phyloP scores from a whole-genome alignment of 2,888 invertebrate genomes.

The Ariolimax columbianus region DNA sequence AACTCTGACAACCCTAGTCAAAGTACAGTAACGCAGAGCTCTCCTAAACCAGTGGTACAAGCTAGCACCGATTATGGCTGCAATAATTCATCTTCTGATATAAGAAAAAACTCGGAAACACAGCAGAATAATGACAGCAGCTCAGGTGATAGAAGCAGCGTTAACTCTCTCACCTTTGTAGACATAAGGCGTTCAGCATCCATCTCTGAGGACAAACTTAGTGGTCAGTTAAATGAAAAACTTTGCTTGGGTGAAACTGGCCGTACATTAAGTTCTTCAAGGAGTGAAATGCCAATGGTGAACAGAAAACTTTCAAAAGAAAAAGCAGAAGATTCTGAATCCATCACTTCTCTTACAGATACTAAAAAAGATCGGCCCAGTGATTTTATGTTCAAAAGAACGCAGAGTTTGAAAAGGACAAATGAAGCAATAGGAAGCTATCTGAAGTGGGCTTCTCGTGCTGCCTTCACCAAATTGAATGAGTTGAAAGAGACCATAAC shows the following conservation, averaged over 20 bases:
- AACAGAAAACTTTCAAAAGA: conserved; percentile 31
- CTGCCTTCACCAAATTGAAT: conserved; percentile 69
- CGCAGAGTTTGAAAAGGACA: conserved; percentile 60
- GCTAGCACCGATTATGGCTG: background rate
- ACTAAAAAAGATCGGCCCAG: conserved; percentile 48
- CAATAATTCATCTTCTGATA: conserved; percentile 14
- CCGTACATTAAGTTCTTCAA: conserved; percentile 68
- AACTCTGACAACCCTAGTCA: conserved; percentile 1
- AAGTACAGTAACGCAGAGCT: background rate
- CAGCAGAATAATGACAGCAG: background rate
- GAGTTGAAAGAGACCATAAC: conserved; percentile 76
- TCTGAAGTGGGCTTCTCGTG: conserved; percentile 69
- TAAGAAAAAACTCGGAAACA: background rate
- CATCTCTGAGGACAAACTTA: conserved; percentile 45
- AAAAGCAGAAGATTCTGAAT: conserved; percentile 50
- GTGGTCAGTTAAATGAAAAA: conserved; percentile 51
- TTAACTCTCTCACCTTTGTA: background rate
- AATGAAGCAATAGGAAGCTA: conserved; percentile 71
- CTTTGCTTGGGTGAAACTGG: conserved; percentile 62
- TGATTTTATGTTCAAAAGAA: conserved; percentile 56
- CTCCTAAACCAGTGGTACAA: background rate
- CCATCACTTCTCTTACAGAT: conserved; percentile 62
- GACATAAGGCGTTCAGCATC: conserved; percentile 46
- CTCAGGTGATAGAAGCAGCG: background rate
- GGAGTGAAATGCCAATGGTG: conserved; percentile 54